Conservation (phyloP, 2,888 invertebrate genomes). For the Lissonota sp. region DNA sequence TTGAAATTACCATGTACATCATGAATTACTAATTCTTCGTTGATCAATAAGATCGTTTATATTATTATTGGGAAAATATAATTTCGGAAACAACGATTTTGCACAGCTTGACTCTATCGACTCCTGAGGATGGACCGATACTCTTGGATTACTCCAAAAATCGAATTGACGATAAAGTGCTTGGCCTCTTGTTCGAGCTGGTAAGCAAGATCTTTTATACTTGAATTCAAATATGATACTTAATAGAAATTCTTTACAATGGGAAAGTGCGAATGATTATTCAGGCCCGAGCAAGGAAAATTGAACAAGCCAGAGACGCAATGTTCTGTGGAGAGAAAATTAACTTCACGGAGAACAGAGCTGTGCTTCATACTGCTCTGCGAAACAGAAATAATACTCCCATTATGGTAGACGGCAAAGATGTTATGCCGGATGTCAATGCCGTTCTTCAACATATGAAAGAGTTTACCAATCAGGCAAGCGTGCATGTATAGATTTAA, state of each 20-base stretch:
- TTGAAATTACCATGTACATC: not conserved
- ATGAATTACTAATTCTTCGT: slow-evolving; percentile 8
- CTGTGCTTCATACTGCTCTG: slow-evolving; percentile 97
- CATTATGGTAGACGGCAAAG: slow-evolving; percentile 92
- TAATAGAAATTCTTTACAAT: slow-evolving; percentile 37
- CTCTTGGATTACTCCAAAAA: slow-evolving; percentile 99
- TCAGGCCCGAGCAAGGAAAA: slow-evolving; percentile 89
- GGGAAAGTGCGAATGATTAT: not conserved
- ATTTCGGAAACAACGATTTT: slow-evolving; percentile 34
- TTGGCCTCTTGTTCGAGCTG: slow-evolving; percentile 91
- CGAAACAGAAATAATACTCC: slow-evolving; percentile 93
- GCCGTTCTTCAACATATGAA: slow-evolving; percentile 97
- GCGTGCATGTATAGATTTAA: not conserved
- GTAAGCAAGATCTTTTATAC: slow-evolving; percentile 83
- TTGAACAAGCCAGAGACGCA: slow-evolving; percentile 93
- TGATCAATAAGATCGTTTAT: slow-evolving; percentile 1
- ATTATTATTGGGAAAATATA: slow-evolving; percentile 27
- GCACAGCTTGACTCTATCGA: slow-evolving; percentile 89
- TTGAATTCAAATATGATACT: slow-evolving; percentile 15
- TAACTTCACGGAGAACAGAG: slow-evolving; percentile 98
- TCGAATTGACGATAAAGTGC: slow-evolving; percentile 91
- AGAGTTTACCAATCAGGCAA: slow-evolving; percentile 92
- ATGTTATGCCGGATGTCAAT: slow-evolving; percentile 97
- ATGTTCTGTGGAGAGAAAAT: slow-evolving; percentile 98
- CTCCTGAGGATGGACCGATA: slow-evolving; percentile 95